These are phyloP conservation scores for Parazoanthus swiftii DNA, from an alignment of 92 coral and sea anemone species.

Conservation along the genomic window DNA sequence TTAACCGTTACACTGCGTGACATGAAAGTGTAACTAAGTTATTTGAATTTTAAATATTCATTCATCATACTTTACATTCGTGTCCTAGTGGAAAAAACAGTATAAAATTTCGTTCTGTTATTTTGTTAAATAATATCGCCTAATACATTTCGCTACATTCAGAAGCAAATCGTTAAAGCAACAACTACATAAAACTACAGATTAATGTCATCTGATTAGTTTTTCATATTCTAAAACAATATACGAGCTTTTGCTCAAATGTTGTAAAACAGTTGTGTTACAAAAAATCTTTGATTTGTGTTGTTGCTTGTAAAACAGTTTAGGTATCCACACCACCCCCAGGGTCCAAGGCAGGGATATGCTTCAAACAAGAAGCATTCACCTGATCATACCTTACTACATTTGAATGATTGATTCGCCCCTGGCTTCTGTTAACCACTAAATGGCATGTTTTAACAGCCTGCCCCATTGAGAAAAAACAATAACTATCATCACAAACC, in stretches of 20 bases:
- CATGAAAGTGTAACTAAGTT: no score
- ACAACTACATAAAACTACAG: constrained; percentile 16
- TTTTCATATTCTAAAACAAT: constrained; percentile 7
- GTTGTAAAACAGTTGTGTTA: not conserved
- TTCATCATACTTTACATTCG: not conserved
- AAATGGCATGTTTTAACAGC: not conserved
- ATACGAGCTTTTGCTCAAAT: not conserved
- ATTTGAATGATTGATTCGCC: constrained; percentile 7
- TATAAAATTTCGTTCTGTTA: no score
- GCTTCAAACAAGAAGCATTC: constrained; percentile 8
- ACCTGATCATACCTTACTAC: not conserved
- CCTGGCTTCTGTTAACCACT: not conserved
- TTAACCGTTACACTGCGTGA: not conserved
- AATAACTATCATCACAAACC: no score
- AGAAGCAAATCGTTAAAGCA: constrained; percentile 8
- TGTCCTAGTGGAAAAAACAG: not conserved
- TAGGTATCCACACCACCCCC: constrained; percentile 2
- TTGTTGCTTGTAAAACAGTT: not conserved
- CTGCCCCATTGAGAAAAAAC: not conserved
- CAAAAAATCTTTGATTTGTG: not conserved
- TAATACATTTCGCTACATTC: not conserved
- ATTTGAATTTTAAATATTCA: not conserved
- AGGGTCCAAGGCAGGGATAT: not conserved
- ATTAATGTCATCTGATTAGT: not conserved
- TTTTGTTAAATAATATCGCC: not conserved